Evolutionary conservation across 2,113 vertebrate genomes (phyloP).

Genomic region (Tylochromis polylepis): DNA sequence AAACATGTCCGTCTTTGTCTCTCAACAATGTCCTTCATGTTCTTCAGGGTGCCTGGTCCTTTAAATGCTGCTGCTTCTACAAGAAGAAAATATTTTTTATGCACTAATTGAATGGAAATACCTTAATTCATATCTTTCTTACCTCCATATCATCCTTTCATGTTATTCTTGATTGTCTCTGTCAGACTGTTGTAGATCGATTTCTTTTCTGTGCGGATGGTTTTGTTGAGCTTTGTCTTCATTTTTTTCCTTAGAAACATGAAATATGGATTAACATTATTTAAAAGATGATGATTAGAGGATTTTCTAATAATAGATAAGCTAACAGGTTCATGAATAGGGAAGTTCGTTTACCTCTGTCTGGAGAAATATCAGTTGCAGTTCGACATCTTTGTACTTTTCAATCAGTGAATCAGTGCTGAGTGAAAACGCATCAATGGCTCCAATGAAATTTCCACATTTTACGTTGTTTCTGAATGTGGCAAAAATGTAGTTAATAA

Average conservation of each 20-base stretch:
- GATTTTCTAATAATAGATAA: no score
- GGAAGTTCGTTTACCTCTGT: not conserved
- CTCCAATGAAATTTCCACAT: not conserved
- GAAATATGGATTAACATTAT: accelerated
- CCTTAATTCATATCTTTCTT: not conserved
- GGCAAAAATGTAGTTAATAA: no score
- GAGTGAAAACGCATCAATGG: constrained; percentile 12
- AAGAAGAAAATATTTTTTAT: not conserved
- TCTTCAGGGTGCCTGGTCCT: not conserved
- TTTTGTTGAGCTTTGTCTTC: not conserved
- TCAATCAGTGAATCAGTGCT: not conserved
- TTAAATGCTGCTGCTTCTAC: not conserved
- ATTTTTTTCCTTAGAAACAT: not conserved
- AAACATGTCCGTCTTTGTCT: not conserved
- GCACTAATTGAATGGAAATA: not conserved
- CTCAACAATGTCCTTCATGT: not conserved
- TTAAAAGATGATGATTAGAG: not conserved
- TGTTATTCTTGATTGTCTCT: not conserved
- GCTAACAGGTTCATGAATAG: no score
- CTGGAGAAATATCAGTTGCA: not conserved
- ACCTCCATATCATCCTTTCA: constrained; percentile 20
- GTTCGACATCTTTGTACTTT: not conserved
- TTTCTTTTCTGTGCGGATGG: not conserved
- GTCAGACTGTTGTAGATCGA: not conserved
- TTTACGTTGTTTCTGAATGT: not conserved